Percentiles rank a stretch among this genome's conserved stretches.
Conservation (phyloP, 2,113 vertebrate species). For the Ginglymostoma cirratum region DNA sequence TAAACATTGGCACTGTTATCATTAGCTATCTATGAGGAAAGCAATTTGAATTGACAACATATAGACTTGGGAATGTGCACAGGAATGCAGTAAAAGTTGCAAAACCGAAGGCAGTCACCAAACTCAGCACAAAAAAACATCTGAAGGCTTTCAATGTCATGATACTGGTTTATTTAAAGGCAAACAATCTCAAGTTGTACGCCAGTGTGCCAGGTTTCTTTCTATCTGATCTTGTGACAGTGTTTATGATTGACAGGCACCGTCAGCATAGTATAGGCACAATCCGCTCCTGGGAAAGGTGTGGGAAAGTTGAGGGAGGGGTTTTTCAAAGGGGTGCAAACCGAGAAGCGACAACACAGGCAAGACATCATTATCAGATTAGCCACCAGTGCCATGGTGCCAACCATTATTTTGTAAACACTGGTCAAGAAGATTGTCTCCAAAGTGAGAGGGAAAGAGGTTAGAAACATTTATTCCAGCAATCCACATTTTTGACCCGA, state of each 20-base stretch:
- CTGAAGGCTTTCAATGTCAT: not conserved
- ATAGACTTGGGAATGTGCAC: not conserved
- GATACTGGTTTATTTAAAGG: not conserved
- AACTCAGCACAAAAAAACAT: not conserved
- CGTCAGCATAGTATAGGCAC: not conserved
- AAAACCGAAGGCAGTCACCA: not conserved
- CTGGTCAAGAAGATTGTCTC: not conserved
- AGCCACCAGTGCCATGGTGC: not conserved
- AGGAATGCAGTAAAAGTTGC: not conserved
- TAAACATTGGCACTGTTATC: not conserved
- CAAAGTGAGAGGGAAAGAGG: not conserved
- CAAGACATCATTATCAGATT: not conserved
- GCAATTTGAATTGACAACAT: not conserved
- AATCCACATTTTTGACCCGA: not conserved
- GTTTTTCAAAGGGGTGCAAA: not conserved
- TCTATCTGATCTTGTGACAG: not conserved
- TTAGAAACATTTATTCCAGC: not conserved
- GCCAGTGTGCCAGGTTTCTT: not conserved
- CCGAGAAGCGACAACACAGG: not conserved
- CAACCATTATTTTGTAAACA: not conserved
- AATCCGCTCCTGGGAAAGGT: not conserved
- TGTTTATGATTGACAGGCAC: not conserved
- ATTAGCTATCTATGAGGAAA: not conserved
- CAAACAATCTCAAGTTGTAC: not conserved
- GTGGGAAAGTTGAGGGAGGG: not conserved